A percentile compares a stretch with the other conserved stretches of the same genome.
Evolutionary conservation across 2,113 vertebrate genomes (phyloP).

Genomic region (Hassar affinis): DNA sequence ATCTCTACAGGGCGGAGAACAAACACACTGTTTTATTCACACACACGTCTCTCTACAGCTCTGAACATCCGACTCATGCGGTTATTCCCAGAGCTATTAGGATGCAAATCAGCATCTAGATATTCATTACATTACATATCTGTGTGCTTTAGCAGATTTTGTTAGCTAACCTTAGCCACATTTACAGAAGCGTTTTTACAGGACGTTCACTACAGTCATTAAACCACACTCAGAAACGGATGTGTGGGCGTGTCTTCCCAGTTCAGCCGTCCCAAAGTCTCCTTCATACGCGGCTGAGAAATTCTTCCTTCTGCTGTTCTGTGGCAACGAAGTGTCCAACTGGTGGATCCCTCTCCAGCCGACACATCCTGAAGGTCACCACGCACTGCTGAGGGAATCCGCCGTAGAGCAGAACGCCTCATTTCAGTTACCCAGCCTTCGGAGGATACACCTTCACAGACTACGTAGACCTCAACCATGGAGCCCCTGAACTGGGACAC

Average conservation of each 20-base stretch:
- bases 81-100: conserved; percentile 29
- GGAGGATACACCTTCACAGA: not conserved
- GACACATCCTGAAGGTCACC: no score
- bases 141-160: not conserved
- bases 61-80: conserved; percentile 45
- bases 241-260: no score
- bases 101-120: not conserved
- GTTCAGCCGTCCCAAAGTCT: no score
- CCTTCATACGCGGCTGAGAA: no score
- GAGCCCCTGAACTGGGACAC: no score
- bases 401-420: no score
- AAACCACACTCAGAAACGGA: not conserved
- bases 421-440: no score
- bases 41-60: conserved; percentile 51
- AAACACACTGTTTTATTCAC: conserved; percentile 61
- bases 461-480: no score
- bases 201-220: not conserved
- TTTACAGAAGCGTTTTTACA: not conserved
- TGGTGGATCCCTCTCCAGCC: no score
- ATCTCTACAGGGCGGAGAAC: conserved; percentile 56
- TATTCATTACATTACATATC: not conserved
- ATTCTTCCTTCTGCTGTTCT: no score
- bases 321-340: no score
- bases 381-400: no score
- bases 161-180: conserved; percentile 23